Evolutionary conservation across 1,140 invertebrate genomes (phyloP), one percentile per base, ranked within the genome.

Genomic region (Bombus terrestris): DNA sequence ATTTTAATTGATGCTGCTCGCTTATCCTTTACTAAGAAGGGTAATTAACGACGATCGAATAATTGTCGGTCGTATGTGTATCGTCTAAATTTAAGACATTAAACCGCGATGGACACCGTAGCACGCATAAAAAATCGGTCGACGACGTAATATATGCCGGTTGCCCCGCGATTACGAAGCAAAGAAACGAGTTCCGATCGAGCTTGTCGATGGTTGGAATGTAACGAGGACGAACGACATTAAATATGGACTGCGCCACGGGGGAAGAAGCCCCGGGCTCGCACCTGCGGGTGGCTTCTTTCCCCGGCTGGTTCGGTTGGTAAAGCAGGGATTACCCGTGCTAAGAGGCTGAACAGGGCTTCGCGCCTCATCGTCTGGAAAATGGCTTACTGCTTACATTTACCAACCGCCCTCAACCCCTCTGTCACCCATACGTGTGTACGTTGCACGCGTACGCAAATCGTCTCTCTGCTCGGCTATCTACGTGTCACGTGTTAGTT

Each of bases 321-420:
- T 92, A 92, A 94, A 90, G 93, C 93, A 93, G 93, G 94, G 95
- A 95, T 95, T 95, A 95, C 92, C 89, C 88, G 78, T 88, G 92
- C 92, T 94, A 94, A 94, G 93, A 94, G 92, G 92, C 92, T 91
- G 90, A 91, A 90, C 90, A 87, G 94, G 95, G 95, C 95, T 95
- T 95, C 95, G 94, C 94, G 94, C 93, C 93, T 95, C 94, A 95
- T 95, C 94, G 95, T 95, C 94, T 95, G 95, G 95, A 95, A 95
- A 95, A 95, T 95, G 93, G 95, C 94, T 95, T 95, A 95, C 94
- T 91, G 94, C 94, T 94, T 94, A 94, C 92, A 94, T 93, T 94
- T 93, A 93, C 93, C 84, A 90, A 88, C 83, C 88, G 77, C 80
- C 81, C 77, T 41, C 64, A 4, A 1, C 13, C 81, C 81, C 77